A percentile compares a stretch with the other conserved stretches of the same genome.
phyloP scores from a whole-genome alignment of 2,113 vertebrate genomes.

The Mystacornis crossleyi region DNA sequence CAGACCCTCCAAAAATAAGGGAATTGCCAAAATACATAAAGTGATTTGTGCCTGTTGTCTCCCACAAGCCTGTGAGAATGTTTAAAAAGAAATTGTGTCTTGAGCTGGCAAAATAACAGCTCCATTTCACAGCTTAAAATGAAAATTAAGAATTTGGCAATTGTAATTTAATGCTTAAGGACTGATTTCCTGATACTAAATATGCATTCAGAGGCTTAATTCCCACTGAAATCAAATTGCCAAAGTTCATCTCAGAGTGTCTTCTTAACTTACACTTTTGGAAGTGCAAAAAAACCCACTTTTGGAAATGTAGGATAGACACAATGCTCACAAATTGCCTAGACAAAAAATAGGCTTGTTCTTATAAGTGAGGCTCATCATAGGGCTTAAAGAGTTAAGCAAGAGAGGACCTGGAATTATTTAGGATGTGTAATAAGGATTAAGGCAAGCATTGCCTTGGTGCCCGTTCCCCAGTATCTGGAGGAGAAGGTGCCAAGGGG shows the following conservation, averaged over 20 bases:
- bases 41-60: not conserved
- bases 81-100: not conserved
- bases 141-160: not conserved
- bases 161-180: not conserved
- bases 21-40: not conserved
- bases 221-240: not conserved
- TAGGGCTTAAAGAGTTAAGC: not conserved
- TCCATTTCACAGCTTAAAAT: not conserved
- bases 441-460: not conserved
- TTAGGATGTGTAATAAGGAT: not conserved
- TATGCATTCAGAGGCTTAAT: not conserved
- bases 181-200: not conserved
- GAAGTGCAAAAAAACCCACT: not conserved
- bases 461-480: rapidly evolving
- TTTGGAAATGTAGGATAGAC: not conserved
- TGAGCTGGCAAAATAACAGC: not conserved
- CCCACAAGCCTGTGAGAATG: not conserved
- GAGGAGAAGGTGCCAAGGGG: rapidly evolving
- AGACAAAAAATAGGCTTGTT: not conserved
- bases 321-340: not conserved
- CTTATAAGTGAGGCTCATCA: not conserved
- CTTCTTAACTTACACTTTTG: not conserved
- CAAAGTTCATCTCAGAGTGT: not conserved
- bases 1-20: not conserved
- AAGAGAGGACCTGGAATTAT: not conserved